Evolutionary conservation across 1,140 invertebrate species (phyloP), one percentile per base, ranked within the genome.

Genomic region (Trichoplusia ni): DNA sequence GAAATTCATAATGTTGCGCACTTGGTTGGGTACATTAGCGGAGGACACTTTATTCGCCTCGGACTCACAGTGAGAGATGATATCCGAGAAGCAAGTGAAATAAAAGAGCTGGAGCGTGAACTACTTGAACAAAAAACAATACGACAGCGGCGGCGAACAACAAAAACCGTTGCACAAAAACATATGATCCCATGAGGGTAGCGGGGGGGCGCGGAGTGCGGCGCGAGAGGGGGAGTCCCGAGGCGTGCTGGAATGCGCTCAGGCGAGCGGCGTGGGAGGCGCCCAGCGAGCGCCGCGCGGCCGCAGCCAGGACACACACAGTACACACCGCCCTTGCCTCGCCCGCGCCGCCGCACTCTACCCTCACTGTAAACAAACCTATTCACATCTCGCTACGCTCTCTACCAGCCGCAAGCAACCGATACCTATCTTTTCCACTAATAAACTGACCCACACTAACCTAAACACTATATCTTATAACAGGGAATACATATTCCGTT

Each of bases 81-180:
- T 84, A 87, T 79, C 77, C 65, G 79, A 80, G 69, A 67, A 80
- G 73, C 75, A 59, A 82, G 77, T 84, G 76, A 82, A 86, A 82
- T 86, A 82, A 86, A 88, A 82, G 80, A 87, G 77, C 73, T 81
- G 81, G 80, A 87, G 83, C 84, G 85, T 90, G 84, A 88, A 88
- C 78, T 86, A 77, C 64, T 72, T 75, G 62, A 75, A 75, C 67
- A 86, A 87, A 86, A 85, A 89, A 84, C 70, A 82, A 87, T 61
- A 77, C 74, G 73, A 80, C 72, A 75, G 74, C 81, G 81, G 84
- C 86, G 85, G 88, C 75, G 81, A 86, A 87, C 84, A 89, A 89
- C 88, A 89, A 89, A 89, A 89, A 89, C 86, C 88, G 88, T 89
- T 90, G 86, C 84, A 89, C 81, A 90, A 90, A 90, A 90, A 90